Percentiles rank a stretch among this genome's conserved stretches.
phyloP scores from a whole-genome alignment of 2,113 vertebrate species.

The Rostratula benghalensis region DNA sequence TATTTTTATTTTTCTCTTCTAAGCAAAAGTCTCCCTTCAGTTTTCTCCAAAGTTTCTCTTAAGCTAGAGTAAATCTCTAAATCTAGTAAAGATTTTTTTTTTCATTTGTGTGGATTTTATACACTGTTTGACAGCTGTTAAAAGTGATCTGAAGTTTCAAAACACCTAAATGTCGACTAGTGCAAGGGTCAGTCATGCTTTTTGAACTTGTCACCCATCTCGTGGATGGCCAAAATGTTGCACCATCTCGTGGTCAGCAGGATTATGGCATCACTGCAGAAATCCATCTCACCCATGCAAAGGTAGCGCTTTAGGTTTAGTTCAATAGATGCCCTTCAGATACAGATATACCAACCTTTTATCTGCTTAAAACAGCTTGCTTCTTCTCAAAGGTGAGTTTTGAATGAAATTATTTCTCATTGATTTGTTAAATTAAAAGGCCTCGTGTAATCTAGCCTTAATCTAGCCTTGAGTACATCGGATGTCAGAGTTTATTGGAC shows the following conservation, averaged over 20 bases:
- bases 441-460: neutral
- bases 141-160: neutral
- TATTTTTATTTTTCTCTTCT: neutral
- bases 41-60: neutral
- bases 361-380: neutral
- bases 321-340: neutral
- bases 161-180: neutral
- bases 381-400: neutral
- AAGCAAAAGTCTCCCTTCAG: neutral
- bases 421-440: conserved; percentile 23
- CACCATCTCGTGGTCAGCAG: neutral
- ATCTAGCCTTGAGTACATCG: neutral
- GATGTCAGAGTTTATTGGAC: conserved; percentile 1
- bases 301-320: neutral
- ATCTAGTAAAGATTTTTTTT: too few species aligned
- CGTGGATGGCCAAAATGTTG: neutral
- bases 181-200: neutral
- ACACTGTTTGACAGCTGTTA: neutral
- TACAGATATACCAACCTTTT: neutral
- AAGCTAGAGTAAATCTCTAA: too few species aligned
- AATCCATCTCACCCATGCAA: neutral
- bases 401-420: conserved; percentile 8
- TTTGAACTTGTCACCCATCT: rapidly evolving
- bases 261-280: neutral
- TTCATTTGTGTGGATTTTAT: neutral